Percentiles rank a stretch among this genome's conserved stretches.
phyloP scores from a whole-genome alignment of 2,888 invertebrate genomes.

The Phrixothrix hirtus region DNA sequence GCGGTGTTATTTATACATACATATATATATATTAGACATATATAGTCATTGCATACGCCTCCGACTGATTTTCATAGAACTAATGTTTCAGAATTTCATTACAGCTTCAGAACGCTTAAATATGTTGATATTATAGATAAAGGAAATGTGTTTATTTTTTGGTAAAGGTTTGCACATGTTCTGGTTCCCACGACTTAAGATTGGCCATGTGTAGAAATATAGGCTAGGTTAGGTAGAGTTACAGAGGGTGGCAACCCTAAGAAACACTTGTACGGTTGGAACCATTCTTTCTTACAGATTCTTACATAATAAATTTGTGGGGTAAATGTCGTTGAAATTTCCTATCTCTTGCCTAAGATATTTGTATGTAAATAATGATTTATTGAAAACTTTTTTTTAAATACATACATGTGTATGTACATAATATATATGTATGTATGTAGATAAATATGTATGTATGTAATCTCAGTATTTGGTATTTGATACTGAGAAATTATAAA shows the following conservation, averaged over 20 bases:
- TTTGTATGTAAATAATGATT: background rate
- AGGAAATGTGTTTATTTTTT: constrained; percentile 43
- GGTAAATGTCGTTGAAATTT: constrained; percentile 12
- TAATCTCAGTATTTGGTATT: too few species aligned
- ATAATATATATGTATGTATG: too few species aligned
- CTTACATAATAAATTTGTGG: constrained; percentile 16
- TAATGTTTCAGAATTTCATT: too few species aligned
- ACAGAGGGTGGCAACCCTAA: constrained; percentile 46
- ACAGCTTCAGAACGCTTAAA: too few species aligned
- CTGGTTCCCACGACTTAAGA: constrained; percentile 49
- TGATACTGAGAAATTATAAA: too few species aligned
- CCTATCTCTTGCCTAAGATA: background rate
- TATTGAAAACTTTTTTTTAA: background rate
- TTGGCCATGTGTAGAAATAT: constrained; percentile 46
- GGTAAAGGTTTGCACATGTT: constrained; percentile 49
- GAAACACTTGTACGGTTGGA: constrained; percentile 42
- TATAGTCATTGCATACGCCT: too few species aligned
- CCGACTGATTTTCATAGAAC: too few species aligned
- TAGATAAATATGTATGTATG: too few species aligned
- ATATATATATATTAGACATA: too few species aligned
- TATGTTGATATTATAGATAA: constrained; percentile 6
- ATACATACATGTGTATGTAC: too few species aligned
- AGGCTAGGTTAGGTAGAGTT: constrained; percentile 43
- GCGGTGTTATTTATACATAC: constrained; percentile 12
- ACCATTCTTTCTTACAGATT: constrained; percentile 35